Base-by-base conservation (phyloP, 2,113 vertebrate species). In the Trogon melanurus region DNA sequence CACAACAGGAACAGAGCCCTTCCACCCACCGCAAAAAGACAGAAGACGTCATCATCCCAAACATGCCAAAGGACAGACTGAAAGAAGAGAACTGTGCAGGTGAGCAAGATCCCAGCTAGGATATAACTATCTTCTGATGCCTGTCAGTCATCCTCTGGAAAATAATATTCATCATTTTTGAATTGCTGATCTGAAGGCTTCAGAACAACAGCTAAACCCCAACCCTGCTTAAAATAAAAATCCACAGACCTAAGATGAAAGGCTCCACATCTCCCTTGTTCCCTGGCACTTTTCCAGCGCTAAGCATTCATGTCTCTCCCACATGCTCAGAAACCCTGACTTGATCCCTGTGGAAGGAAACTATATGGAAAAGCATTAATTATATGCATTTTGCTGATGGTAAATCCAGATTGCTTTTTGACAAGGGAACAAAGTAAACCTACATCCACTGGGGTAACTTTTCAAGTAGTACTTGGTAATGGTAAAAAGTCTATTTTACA, bases 1-100 rank as follows among this genome's bases (percentile, higher is more conserved):
- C 0, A 0, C 61, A 76, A 64, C 22, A 53, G 22, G 36, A 84
- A 87, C 0, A 1, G 25, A 88, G 61, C 36, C 22, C 10, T n/a
- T 5, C 9, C 66, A 25, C 8, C 15, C 29, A 47, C 23, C 21
- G 9, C 13, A 25, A 45, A 36, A 3, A 60, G 2, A 48, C 10
- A 62, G 32, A 85, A 21, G 18, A 56, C 5, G 1, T 53, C 32
- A 85, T 25, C 32, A 60, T 44, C 34, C 50, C 50, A 74, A 87
- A 53, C 21, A 10, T 71, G 38, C 17, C 57, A 51, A 53, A 71
- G 83, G 87, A 71, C 4, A 78, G 56, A 58, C 12, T 19, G 53
- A 50, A 81, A 36, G 38, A 89, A 89, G 21, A 57, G 38, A 93
- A 45, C 30, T 32, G 32, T 15, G 38, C 32, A 89, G 56, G 78